Percentiles rank a stretch among this genome's conserved stretches.
Conservation (phyloP, 2,797 vertebrate genomes). For the Pelobates cultripes region DNA sequence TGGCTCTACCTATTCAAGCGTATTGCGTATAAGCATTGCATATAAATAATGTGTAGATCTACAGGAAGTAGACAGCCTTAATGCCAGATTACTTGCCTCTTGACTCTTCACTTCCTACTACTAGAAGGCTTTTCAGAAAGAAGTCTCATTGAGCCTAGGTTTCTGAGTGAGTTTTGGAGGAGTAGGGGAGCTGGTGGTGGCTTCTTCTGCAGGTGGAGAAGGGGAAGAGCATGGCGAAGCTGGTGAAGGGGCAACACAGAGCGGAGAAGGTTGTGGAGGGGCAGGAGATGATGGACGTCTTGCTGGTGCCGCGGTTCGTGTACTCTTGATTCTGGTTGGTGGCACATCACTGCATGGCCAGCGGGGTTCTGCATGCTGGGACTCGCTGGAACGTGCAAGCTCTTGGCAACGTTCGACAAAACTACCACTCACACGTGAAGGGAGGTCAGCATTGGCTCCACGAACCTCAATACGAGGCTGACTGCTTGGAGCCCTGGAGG, state of each 20-base stretch:
- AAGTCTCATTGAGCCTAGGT: conserved; percentile 84
- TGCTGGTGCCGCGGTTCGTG: conserved; percentile 49
- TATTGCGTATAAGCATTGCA: too few relatives aligned
- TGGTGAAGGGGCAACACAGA: conserved; percentile 34
- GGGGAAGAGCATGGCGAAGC: conserved; percentile 58
- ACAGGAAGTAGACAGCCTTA: too few relatives aligned
- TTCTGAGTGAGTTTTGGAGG: conserved; percentile 62
- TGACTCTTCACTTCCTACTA: too few relatives aligned
- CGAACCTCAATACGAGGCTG: conserved; percentile 47
- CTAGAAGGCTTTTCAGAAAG: conserved; percentile 73
- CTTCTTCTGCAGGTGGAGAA: conserved; percentile 2
- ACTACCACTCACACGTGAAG: conserved; percentile 66
- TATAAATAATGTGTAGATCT: too few relatives aligned
- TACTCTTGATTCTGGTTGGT: conserved; percentile 37
- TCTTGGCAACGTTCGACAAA: conserved; percentile 89
- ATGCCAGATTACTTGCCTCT: too few relatives aligned
- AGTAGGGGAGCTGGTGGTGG: neutral
- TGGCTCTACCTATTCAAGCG: too few relatives aligned
- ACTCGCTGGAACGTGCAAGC: conserved; percentile 76
- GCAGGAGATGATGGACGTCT: conserved; percentile 54
- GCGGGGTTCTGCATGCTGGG: conserved; percentile 43
- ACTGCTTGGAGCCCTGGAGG: conserved; percentile 24
- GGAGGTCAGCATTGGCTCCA: conserved; percentile 19
- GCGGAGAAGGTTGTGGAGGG: conserved; percentile 47
- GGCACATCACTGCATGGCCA: conserved; percentile 69